These are phyloP conservation scores for Brachypteracias leptosomus DNA, from an alignment of 2,113 vertebrate genomes.

Conservation along the genomic window DNA sequence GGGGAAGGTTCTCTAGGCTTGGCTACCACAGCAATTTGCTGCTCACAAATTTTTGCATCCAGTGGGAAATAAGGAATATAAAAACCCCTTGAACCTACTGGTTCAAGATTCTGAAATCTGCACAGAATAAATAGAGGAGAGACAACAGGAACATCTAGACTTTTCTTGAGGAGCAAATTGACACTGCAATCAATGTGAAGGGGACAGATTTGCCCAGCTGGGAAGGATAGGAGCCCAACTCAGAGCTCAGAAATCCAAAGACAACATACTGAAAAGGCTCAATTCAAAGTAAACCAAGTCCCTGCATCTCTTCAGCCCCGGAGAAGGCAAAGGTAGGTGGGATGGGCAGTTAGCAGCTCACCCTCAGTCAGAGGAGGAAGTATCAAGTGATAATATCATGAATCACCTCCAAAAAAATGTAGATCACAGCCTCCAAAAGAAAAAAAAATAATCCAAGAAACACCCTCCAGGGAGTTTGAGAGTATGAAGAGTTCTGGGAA, in stretches of 20 bases:
- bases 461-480: not conserved
- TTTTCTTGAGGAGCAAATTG: not conserved
- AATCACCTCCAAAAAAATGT: not conserved
- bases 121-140: not conserved
- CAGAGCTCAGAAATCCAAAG: not conserved
- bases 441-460: not conserved
- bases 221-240: not conserved
- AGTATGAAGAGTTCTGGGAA: not conserved
- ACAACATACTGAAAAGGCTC: too few relatives aligned
- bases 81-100: not conserved
- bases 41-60: not conserved
- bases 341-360: not conserved
- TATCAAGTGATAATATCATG: not conserved
- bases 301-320: not conserved
- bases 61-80: not conserved
- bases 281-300: not conserved
- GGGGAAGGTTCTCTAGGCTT: not conserved
- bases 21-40: not conserved
- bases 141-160: too few relatives aligned
- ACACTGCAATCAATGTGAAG: not conserved
- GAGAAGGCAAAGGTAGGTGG: not conserved
- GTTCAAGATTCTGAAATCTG: not conserved
- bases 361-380: not conserved
- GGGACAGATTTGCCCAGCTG: not conserved
- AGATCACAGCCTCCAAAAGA: not conserved